Percentiles rank a stretch among this genome's conserved stretches.
Conservation (phyloP, 2,797 vertebrate species). For the Molossus molossus region DNA sequence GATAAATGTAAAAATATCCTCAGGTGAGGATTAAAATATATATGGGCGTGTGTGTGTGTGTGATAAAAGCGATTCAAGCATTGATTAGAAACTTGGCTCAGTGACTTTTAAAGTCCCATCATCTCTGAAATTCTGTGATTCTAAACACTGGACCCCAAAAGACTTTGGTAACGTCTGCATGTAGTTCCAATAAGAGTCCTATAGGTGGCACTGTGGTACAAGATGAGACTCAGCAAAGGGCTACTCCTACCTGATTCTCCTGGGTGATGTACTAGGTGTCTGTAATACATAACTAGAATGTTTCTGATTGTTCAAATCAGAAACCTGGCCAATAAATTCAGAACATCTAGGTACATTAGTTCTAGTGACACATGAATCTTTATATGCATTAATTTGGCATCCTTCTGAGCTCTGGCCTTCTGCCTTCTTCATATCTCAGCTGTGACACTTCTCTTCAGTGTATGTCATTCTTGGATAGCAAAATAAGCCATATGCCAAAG, state of each 20-base stretch:
- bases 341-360: neutral
- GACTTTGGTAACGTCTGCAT: neutral
- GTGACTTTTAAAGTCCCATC: neutral
- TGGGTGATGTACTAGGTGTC: neutral
- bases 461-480: neutral
- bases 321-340: neutral
- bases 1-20: too few species aligned
- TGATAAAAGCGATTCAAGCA: neutral
- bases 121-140: constrained; percentile 54
- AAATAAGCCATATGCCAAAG: neutral
- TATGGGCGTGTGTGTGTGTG: too few species aligned
- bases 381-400: neutral
- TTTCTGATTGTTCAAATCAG: neutral
- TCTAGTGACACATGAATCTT: neutral
- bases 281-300: neutral
- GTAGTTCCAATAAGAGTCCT: neutral
- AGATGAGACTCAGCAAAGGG: neutral
- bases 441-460: neutral
- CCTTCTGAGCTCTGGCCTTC: neutral
- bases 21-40: too few species aligned
- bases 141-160: neutral
- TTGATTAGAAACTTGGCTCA: constrained; percentile 7
- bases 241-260: neutral
- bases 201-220: constrained; percentile 61
- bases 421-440: neutral